Evolutionary conservation across 2,113 vertebrate genomes (phyloP), one percentile per base, ranked within the genome.

Genomic region (Gallinago media): DNA sequence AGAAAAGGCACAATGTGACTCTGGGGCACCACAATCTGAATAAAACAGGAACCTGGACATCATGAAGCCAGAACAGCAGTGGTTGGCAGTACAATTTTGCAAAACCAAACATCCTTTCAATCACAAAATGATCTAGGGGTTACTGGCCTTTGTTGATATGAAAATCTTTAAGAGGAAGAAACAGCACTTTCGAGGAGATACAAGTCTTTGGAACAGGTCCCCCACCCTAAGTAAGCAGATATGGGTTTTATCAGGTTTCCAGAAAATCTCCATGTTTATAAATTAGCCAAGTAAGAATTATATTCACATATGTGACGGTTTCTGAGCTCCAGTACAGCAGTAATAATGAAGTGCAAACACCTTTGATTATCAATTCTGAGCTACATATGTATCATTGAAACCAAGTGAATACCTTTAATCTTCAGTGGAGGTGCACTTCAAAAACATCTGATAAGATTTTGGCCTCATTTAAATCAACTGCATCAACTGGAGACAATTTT

Each of bases 1-100:
- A 90, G 44, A 82, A 95, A 94, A 88, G n/a, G 18, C 63, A 70
- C 55, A 67, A 16, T 36, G 34, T 68, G 40, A 87, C 42, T 75
- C 74, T 77, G 44, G 40, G 68, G 59, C 83, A 91, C 20, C n/a
- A 59, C 25, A 94, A 83, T 89, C 85, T 91, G 25, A 73, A 77
- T 82, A 85, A 84, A 96, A 93, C 81, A 96, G 96, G 89, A 97
- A 95, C 54, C 62, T 88, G 36, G 22, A 80, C 85, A 82, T 73
- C 44, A 23, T 50, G 82, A 96, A 92, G 88, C 31, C 25, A 88
- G 65, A 95, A 89, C 36, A 85, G 52, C 22, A 58, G 56, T 73
- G n/a, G 44, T 4, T 70, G 56, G 52, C 0, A 0, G 54, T 54
- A 81, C 14, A 85, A 15, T 50, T 91, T 93, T 93, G 73, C 44